A percentile compares a stretch with the other conserved stretches of the same genome.
phyloP scores from a whole-genome alignment of 2,888 invertebrate genomes.

The Bellardia pandia region DNA sequence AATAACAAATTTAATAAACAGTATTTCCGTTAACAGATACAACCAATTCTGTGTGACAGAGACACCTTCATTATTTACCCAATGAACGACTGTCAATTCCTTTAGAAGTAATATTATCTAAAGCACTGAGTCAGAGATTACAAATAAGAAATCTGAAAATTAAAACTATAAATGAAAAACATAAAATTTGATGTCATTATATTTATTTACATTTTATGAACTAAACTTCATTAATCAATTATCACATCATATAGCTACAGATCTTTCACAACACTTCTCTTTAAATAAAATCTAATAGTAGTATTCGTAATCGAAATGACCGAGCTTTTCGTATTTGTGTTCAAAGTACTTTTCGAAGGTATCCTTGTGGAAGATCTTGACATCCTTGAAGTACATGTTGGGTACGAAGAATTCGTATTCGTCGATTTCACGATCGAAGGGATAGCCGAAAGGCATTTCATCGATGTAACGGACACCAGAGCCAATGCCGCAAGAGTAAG shows the following conservation, averaged over 20 bases:
- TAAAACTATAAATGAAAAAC: too few relatives aligned
- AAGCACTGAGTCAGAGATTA: too few relatives aligned
- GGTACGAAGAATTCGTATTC: conserved; percentile 85
- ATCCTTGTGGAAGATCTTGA: conserved; percentile 78
- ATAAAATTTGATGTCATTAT: too few relatives aligned
- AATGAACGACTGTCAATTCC: too few relatives aligned
- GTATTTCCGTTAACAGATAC: too few relatives aligned
- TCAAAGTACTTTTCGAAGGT: conserved; percentile 79
- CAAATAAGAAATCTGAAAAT: too few relatives aligned
- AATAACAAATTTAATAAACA: too few relatives aligned
- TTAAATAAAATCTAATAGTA: conserved; percentile 23
- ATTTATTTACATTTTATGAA: background rate
- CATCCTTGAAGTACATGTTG: conserved; percentile 87
- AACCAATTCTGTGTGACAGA: too few relatives aligned
- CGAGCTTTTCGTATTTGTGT: conserved; percentile 69
- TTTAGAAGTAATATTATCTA: too few relatives aligned
- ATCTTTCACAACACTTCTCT: background rate
- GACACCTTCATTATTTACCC: too few relatives aligned
- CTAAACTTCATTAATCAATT: background rate
- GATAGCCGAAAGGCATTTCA: conserved; percentile 88
- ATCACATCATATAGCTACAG: background rate
- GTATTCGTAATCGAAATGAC: conserved; percentile 67
- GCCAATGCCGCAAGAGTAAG: conserved; percentile 85
- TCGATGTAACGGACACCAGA: conserved; percentile 85
- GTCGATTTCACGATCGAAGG: conserved; percentile 88